Evolutionary conservation across 92 coral and sea anemone species (phyloP), one percentile per base, ranked within the genome.

Genomic region (Actinostola sp.): DNA sequence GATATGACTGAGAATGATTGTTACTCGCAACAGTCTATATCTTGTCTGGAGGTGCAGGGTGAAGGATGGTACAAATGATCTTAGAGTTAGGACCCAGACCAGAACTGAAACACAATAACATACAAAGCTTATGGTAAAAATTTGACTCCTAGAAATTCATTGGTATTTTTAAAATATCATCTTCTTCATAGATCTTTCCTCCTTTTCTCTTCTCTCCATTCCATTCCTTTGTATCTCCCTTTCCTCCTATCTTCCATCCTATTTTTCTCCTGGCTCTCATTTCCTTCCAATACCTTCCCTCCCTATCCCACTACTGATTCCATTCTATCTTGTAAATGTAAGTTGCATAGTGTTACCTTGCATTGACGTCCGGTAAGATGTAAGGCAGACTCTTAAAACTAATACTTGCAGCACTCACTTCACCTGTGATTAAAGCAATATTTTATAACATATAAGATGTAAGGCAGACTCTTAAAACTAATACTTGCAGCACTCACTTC

Each of bases 61-160:
- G 87, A 19, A 88, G 84, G 29, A 95, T 88, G 1, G 90, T 88
- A 8, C 92, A 87, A 30, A 95, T 77, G 42, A 95, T 82, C 81
- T 95, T 95, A 36, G 99, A 95, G 63, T 95, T 95, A 3, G 99
- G 97, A 26, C 93, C 97, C 66, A 90, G 82, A 12, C 96, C 96
- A 12, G 86, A 74, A 66, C 96, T 90, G 49, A 6, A 38, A 45
- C 43, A 36, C n/a, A n/a, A n/a, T n/a, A n/a, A n/a, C n/a, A n/a
- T n/a, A n/a, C n/a, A n/a, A n/a, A n/a, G n/a, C n/a, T n/a, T n/a
- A n/a, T n/a, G n/a, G n/a, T n/a, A n/a, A n/a, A n/a, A n/a, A n/a
- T n/a, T n/a, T n/a, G n/a, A n/a, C n/a, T n/a, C n/a, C n/a, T n/a
- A n/a, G n/a, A n/a, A n/a, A n/a, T n/a, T n/a, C n/a, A n/a, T n/a